Conservation (phyloP, 2,113 vertebrate species). For the Tautogolabrus adspersus region DNA sequence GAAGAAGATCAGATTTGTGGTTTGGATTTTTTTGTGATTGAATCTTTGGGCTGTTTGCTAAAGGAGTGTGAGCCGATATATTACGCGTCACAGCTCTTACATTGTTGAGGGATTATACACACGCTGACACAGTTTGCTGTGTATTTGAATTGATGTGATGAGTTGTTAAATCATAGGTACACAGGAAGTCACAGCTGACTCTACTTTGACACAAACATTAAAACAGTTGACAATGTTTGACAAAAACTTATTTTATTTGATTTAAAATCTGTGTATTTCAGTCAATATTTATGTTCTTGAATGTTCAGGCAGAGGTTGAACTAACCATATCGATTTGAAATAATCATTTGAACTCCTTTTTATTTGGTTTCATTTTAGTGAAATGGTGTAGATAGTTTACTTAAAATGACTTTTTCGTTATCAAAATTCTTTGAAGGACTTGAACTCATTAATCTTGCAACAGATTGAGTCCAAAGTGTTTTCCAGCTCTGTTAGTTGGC, state of each 20-base stretch:
- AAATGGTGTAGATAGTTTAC: too few relatives aligned
- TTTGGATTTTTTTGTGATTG: not conserved
- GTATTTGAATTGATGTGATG: not conserved
- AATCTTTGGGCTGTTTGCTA: not conserved
- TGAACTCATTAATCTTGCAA: too few relatives aligned
- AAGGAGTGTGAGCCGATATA: conserved; percentile 6
- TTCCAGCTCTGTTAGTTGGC: not conserved
- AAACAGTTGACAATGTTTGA: not conserved
- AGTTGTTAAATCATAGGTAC: not conserved
- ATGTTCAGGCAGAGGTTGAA: too few relatives aligned
- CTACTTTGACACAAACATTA: not conserved
- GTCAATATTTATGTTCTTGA: too few relatives aligned
- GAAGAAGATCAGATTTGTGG: not conserved
- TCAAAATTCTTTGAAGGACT: too few relatives aligned
- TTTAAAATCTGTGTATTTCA: too few relatives aligned
- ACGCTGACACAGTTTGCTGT: not conserved
- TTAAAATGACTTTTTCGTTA: too few relatives aligned
- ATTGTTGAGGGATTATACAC: conserved; percentile 27
- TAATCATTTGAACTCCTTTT: too few relatives aligned
- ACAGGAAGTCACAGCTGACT: not conserved
- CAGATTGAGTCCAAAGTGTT: not conserved
- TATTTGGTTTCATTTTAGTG: too few relatives aligned
- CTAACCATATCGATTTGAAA: too few relatives aligned
- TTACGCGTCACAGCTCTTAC: conserved; percentile 3
- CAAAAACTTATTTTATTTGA: not conserved